Evolutionary conservation across 2,113 vertebrate species (phyloP).

Genomic region (Epinephelus fuscoguttatus): DNA sequence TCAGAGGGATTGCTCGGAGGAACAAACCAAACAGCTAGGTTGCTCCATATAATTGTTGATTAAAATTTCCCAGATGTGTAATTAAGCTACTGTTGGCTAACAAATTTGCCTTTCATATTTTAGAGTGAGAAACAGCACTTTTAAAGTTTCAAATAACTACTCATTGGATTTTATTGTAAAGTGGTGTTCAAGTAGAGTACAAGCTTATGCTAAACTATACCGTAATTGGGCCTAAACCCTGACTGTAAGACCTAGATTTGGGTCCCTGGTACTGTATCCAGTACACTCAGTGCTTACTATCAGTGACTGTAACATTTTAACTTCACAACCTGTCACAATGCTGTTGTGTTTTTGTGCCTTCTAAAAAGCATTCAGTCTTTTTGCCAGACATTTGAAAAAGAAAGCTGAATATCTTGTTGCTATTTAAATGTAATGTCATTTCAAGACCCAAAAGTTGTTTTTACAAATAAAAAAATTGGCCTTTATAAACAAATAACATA

Average conservation of each 20-base stretch:
- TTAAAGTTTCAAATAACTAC: neutral
- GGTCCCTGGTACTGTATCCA: neutral
- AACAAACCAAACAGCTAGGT: neutral
- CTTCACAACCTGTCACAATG: neutral
- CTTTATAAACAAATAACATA: neutral
- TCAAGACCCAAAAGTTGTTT: slow-evolving; percentile 10
- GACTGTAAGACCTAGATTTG: neutral
- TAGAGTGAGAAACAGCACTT: too few species aligned
- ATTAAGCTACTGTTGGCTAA: neutral
- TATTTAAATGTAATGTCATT: slow-evolving; percentile 13
- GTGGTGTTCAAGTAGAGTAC: neutral
- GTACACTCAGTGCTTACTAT: neutral
- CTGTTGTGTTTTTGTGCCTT: slow-evolving; percentile 21
- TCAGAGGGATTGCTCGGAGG: neutral
- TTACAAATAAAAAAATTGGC: neutral
- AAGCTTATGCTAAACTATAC: neutral
- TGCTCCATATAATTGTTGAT: neutral
- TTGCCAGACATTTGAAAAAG: slow-evolving; percentile 4
- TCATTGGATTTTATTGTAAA: neutral
- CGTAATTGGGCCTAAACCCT: neutral
- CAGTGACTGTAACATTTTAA: neutral
- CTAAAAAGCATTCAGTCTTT: neutral
- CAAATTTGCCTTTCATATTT: neutral
- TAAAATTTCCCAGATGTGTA: neutral
- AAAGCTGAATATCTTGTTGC: slow-evolving; percentile 22